Percentiles rank a stretch among this genome's conserved stretches.
These are phyloP conservation scores for Brachionus asplanchnoidis DNA, from an alignment of 1,140 invertebrate genomes.

Conservation along the genomic window DNA sequence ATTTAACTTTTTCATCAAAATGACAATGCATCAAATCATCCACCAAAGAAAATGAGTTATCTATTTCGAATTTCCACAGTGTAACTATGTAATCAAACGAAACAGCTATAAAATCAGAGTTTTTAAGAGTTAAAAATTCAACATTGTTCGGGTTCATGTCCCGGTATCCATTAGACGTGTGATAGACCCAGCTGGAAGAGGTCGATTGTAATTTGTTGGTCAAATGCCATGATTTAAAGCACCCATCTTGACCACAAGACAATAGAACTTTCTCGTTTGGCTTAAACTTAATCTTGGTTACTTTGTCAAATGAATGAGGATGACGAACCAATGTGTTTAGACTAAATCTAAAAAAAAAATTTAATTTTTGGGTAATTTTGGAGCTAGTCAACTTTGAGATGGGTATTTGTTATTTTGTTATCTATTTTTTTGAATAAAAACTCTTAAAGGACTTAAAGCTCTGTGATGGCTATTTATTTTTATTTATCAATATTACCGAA, in stretches of 20 bases:
- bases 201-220: not conserved
- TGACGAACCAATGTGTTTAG: constrained; percentile 7
- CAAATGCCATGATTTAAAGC: constrained; percentile 27
- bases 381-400: too few species aligned
- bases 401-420: too few species aligned
- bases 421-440: too few species aligned
- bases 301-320: constrained; percentile 24
- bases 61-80: constrained; percentile 2
- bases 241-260: constrained; percentile 19
- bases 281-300: constrained; percentile 9
- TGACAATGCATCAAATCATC: constrained; percentile 14
- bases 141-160: not conserved
- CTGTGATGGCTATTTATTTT: too few species aligned
- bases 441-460: too few species aligned
- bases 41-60: not conserved
- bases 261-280: constrained; percentile 1
- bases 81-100: constrained; percentile 23
- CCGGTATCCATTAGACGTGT: constrained; percentile 9
- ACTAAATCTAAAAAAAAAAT: not conserved
- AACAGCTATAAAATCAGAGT: not conserved
- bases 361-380: not conserved
- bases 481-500: too few species aligned
- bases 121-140: constrained; percentile 12
- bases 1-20: not conserved
- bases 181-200: constrained; percentile 20